Percentiles rank a stretch among this genome's conserved stretches.
These are phyloP conservation scores for Conus canariensis DNA, from an alignment of 2,888 invertebrate species.

Conservation along the genomic window DNA sequence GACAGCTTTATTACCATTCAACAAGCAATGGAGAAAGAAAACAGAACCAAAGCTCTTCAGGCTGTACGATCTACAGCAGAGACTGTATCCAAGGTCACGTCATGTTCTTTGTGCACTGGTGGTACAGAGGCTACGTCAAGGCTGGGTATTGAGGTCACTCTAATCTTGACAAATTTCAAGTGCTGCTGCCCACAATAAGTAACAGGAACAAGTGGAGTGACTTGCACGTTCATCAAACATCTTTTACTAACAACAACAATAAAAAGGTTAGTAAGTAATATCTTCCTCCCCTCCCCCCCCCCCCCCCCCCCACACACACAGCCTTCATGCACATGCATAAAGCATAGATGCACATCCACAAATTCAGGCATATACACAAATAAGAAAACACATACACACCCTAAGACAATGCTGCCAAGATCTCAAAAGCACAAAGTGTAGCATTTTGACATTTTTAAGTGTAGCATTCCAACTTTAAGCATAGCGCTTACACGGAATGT, in stretches of 20 bases:
- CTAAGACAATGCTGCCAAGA: no score
- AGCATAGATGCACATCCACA: background rate
- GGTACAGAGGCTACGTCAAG: no score
- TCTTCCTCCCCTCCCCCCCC: background rate
- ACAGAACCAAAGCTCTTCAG: background rate
- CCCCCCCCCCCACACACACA: background rate
- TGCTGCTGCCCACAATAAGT: no score
- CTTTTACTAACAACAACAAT: background rate
- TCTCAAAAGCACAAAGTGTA: no score
- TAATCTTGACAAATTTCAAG: no score
- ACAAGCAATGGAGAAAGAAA: constrained; percentile 15
- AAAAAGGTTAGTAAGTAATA: background rate
- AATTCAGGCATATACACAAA: background rate
- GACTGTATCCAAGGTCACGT: background rate
- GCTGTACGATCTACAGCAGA: background rate
- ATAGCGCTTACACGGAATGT: no score
- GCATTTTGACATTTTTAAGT: no score
- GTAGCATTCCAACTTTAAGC: no score
- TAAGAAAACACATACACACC: background rate
- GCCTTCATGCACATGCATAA: background rate
- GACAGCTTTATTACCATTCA: background rate
- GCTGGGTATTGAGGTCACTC: no score
- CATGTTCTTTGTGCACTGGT: background rate
- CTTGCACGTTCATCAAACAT: no score
- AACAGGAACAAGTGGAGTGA: no score